A percentile compares a stretch with the other conserved stretches of the same genome.
Evolutionary conservation across 1,140 invertebrate species (phyloP).

Genomic region (Sinonovacula constricta): DNA sequence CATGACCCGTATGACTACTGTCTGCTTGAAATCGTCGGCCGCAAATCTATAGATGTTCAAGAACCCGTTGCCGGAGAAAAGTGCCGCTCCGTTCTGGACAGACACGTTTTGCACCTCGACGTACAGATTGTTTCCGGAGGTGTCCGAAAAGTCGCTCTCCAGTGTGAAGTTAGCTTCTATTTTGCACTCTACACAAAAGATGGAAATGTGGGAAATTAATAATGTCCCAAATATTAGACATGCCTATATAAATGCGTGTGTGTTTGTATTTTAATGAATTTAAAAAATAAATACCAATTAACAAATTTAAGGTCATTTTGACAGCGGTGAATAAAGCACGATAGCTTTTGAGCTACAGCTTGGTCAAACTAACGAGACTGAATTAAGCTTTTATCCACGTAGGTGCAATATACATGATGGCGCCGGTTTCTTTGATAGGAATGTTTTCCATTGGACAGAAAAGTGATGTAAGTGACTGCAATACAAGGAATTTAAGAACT

Average conservation of each 20-base stretch:
- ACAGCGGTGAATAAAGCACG: not conserved
- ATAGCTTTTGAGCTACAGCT: not conserved
- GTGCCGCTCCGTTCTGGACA: not conserved
- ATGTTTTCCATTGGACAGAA: too few species aligned
- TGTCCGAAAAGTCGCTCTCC: not conserved
- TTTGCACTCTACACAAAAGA: conserved; percentile 46
- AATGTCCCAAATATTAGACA: not conserved
- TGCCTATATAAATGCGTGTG: too few species aligned
- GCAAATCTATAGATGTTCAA: conserved; percentile 44
- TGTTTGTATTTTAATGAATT: too few species aligned
- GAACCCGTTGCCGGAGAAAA: conserved; percentile 20
- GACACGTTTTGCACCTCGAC: conserved; percentile 27
- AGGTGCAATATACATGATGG: too few species aligned
- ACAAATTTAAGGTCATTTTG: not conserved
- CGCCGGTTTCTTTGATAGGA: too few species aligned
- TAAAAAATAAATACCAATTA: too few species aligned
- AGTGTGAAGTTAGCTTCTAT: conserved; percentile 34
- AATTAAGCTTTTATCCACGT: too few species aligned
- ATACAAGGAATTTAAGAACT: too few species aligned
- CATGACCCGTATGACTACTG: conserved; percentile 8
- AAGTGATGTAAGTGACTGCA: too few species aligned
- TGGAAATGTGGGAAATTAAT: not conserved
- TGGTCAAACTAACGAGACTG: too few species aligned
- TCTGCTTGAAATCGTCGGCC: conserved; percentile 25
- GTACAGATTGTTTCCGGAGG: conserved; percentile 9